These are phyloP conservation scores for Clarias gariepinus DNA, from an alignment of 2,113 vertebrate genomes.

Conservation along the genomic window DNA sequence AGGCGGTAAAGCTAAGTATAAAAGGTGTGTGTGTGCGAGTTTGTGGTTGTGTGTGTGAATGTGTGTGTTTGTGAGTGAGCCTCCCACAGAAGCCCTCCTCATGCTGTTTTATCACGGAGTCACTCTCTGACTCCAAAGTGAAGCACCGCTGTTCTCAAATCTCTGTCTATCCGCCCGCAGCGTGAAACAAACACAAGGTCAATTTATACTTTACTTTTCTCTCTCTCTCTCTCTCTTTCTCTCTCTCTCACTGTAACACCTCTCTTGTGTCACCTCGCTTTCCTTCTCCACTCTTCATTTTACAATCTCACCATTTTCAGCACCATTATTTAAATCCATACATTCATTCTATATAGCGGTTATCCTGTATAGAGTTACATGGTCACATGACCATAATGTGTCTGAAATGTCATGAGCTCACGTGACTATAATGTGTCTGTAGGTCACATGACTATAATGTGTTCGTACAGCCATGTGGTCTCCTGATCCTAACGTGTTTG, in stretches of 20 bases:
- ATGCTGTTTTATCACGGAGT: slow-evolving; percentile 18
- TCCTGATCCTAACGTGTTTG: too few species aligned
- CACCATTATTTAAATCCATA: neutral
- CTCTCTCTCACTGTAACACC: slow-evolving; percentile 1
- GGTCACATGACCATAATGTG: too few species aligned
- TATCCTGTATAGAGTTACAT: too few species aligned
- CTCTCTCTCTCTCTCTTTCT: neutral
- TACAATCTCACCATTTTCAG: neutral
- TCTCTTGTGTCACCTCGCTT: neutral
- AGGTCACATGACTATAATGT: too few species aligned
- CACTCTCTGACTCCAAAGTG: slow-evolving; percentile 12
- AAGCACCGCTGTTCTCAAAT: slow-evolving; percentile 23
- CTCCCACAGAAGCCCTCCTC: slow-evolving; percentile 11
- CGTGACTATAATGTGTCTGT: too few species aligned
- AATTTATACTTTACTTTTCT: slow-evolving; percentile 4
- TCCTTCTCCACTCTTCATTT: slow-evolving; percentile 5
- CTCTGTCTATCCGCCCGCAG: neutral
- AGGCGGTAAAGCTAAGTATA: slow-evolving; percentile 15
- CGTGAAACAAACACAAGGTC: slow-evolving; percentile 19
- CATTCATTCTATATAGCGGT: too few species aligned
- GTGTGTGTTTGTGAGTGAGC: slow-evolving; percentile 12
- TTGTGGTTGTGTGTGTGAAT: slow-evolving; percentile 29
- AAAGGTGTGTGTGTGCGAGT: slow-evolving; percentile 3
- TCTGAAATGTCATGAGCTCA: too few species aligned
- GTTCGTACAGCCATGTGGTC: too few species aligned